These are phyloP conservation scores for Hystrix brachyura DNA, from an alignment of 2,113 vertebrate genomes.

Conservation along the genomic window DNA sequence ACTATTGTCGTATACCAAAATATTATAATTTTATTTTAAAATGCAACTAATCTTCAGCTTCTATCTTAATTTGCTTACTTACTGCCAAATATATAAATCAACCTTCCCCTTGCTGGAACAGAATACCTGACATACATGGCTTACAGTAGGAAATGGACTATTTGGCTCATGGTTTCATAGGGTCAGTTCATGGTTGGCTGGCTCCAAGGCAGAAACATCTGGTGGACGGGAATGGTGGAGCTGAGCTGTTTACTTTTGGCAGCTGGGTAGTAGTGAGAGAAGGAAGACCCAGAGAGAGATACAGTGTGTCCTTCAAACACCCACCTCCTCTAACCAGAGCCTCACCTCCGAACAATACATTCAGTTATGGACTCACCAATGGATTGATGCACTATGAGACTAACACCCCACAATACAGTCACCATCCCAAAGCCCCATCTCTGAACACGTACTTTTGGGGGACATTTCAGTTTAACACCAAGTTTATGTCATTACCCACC, in stretches of 20 bases:
- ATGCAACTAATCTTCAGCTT: not conserved
- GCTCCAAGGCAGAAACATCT: not conserved
- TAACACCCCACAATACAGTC: not conserved
- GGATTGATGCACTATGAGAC: not conserved
- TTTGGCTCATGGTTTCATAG: not conserved
- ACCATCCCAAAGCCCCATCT: not conserved
- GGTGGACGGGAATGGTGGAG: no score
- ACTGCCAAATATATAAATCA: not conserved
- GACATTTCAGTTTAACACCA: not conserved
- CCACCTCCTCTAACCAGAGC: not conserved
- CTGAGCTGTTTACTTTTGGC: not conserved
- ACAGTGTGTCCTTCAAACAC: not conserved
- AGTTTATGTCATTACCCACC: not conserved
- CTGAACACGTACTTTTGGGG: not conserved
- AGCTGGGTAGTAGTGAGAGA: not conserved
- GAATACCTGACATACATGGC: not conserved
- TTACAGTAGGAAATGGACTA: not conserved
- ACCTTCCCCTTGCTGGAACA: not conserved
- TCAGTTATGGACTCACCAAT: not conserved
- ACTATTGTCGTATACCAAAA: not conserved
- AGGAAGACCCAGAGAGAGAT: not conserved
- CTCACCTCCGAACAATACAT: not conserved
- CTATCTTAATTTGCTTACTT: not conserved
- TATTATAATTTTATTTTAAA: not conserved
- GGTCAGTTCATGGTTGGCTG: not conserved